phyloP scores from a whole-genome alignment of 2,113 vertebrate species.

The Gavialis gangeticus region DNA sequence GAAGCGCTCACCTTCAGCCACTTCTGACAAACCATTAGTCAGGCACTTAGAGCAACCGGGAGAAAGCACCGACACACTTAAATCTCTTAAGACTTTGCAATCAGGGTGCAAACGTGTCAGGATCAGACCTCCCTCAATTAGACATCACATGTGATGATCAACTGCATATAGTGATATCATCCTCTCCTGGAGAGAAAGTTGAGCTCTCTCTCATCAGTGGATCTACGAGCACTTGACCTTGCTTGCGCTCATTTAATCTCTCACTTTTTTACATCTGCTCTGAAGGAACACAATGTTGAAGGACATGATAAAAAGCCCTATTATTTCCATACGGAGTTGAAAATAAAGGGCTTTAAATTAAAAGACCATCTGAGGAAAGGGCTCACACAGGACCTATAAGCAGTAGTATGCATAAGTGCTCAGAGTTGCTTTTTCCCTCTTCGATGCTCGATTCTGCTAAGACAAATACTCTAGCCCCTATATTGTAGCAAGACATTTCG shows the following conservation, averaged over 20 bases:
- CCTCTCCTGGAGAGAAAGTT: not conserved
- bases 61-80: not conserved
- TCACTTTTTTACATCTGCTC: slow-evolving; percentile 26
- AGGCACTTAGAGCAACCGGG: not conserved
- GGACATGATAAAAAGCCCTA: slow-evolving; percentile 6
- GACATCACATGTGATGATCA: accelerated
- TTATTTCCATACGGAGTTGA: slow-evolving; percentile 55
- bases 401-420: not conserved
- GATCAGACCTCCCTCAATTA: accelerated
- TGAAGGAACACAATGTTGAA: slow-evolving; percentile 4
- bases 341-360: slow-evolving; percentile 11
- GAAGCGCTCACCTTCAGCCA: not conserved
- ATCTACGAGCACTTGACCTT: not conserved
- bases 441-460: not conserved
- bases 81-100: accelerated
- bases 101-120: accelerated
- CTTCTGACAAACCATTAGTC: not conserved
- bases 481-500: slow-evolving; percentile 47
- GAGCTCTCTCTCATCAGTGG: not conserved
- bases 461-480: slow-evolving; percentile 14
- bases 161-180: accelerated
- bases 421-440: slow-evolving; percentile 16
- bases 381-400: not conserved
- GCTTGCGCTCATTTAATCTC: not conserved
- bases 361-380: slow-evolving; percentile 21